Evolutionary conservation across 2,113 vertebrate genomes (phyloP).

Genomic region (Heteronetta atricapilla): DNA sequence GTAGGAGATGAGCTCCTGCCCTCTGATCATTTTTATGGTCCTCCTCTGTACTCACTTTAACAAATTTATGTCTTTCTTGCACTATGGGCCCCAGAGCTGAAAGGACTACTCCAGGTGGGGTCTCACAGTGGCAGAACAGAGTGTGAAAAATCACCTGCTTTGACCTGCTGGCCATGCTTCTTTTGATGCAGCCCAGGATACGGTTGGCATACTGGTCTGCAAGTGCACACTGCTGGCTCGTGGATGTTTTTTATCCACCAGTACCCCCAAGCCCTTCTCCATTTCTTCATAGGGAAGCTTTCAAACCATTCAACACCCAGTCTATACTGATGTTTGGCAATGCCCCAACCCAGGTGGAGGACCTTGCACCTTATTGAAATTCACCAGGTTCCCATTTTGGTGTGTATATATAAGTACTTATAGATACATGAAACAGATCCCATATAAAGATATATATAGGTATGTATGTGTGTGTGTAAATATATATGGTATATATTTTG

Average conservation of each 20-base stretch:
- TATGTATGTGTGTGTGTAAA: too few relatives aligned
- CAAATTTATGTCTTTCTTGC: not conserved
- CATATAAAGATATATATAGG: too few relatives aligned
- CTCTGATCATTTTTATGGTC: not conserved
- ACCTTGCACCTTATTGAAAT: not conserved
- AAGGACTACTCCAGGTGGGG: not conserved
- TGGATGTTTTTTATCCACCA: too few relatives aligned
- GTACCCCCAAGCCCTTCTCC: not conserved
- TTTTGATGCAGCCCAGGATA: not conserved
- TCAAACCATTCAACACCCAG: not conserved
- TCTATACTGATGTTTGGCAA: not conserved
- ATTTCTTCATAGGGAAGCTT: not conserved
- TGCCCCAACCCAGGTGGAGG: not conserved
- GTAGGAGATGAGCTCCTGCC: not conserved
- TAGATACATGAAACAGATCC: too few relatives aligned
- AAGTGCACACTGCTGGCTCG: too few relatives aligned
- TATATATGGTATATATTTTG: not conserved
- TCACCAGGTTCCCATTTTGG: not conserved
- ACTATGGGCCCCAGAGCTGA: not conserved
- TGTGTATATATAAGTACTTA: not conserved
- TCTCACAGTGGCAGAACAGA: not conserved
- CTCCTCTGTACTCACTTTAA: not conserved
- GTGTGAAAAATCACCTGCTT: not conserved
- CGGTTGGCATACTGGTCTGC: too few relatives aligned
- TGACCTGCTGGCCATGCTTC: not conserved